Base-by-base conservation (phyloP, 2,113 vertebrate species). In the Ictalurus furcatus region DNA sequence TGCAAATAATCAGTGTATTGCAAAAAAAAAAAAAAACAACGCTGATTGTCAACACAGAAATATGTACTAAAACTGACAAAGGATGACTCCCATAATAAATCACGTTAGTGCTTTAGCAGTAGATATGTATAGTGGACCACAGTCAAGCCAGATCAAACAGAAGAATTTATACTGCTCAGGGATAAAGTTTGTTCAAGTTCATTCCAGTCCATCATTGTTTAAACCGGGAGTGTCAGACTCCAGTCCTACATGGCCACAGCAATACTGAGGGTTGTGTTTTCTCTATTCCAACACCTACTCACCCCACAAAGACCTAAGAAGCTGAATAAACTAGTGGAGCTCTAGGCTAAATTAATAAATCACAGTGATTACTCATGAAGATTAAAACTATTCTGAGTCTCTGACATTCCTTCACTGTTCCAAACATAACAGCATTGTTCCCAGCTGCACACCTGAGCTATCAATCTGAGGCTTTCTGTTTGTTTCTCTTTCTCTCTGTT, bases 21-120 rank as follows among this genome's bases (percentile, higher is more conserved):
- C 30, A 65, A 85, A 65, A 80, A 17, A 71, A 86, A 44, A 44
- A 44, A 40, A 58, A 92, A 92, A 90, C 89, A 23, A 90, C 0
- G 67, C 86, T 85, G 95, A 96, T 95, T 96, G 96, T 96, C 96
- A 94, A 79, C 84, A 94, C 87, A 88, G 92, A 84, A 87, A 91
- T 87, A 14, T 85, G 59, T 65, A 84, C 83, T 78, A 92, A 85
- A 23, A 67, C 54, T 86, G 86, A 52, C 83, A 86, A 59, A 90
- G 61, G 83, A 81, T 56, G 59, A 61, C 7, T 80, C 54, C 40
- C 48, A 78, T 73, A 86, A 56, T 83, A 67, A 86, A 65, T 84
- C 80, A 87, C 56, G 44, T 48, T 25, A 61, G 28, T 78, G 86
- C 63, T 82, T 85, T 83, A 85, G 73, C 85, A 69, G 58, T 81